Percentiles rank a stretch among this genome's conserved stretches.
Evolutionary conservation across 2,888 invertebrate genomes (phyloP).

Genomic region (Tachina lurida): DNA sequence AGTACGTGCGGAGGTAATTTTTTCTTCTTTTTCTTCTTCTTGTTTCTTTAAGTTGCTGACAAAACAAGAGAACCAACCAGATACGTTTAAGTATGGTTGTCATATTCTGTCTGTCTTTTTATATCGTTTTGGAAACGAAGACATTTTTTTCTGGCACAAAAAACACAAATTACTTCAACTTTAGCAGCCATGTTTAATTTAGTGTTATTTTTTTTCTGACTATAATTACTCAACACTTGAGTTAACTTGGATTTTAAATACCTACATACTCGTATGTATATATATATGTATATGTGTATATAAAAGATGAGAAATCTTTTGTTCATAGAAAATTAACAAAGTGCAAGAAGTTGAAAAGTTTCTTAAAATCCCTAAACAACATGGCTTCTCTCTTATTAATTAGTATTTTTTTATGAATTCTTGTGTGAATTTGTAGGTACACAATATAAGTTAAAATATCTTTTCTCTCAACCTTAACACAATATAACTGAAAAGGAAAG

Average conservation of each 20-base stretch:
- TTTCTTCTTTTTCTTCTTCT: background rate
- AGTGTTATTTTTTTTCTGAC: slow-evolving; percentile 39
- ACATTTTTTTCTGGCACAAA: slow-evolving; percentile 33
- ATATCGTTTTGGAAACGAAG: slow-evolving; percentile 47
- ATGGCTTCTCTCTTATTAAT: slow-evolving; percentile 64
- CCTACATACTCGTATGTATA: too few species aligned
- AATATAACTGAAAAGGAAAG: slow-evolving; percentile 44
- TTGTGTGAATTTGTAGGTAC: slow-evolving; percentile 47
- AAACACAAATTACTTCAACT: slow-evolving; percentile 18
- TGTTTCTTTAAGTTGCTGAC: slow-evolving; percentile 14
- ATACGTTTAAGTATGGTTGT: slow-evolving; percentile 59
- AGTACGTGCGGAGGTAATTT: background rate
- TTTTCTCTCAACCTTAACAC: slow-evolving; percentile 29
- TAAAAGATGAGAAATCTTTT: slow-evolving; percentile 33
- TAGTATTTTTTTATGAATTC: slow-evolving; percentile 27
- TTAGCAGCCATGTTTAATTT: slow-evolving; percentile 67
- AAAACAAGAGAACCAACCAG: slow-evolving; percentile 59
- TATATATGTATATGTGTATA: slow-evolving; percentile 57
- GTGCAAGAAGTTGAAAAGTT: slow-evolving; percentile 2
- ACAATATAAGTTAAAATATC: slow-evolving; percentile 41
- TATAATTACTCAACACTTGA: slow-evolving; percentile 73
- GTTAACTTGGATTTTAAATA: slow-evolving; percentile 62
- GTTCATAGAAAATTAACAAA: slow-evolving; percentile 28
- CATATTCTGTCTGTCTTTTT: slow-evolving; percentile 64
- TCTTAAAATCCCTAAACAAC: slow-evolving; percentile 57